These are phyloP conservation scores for Limnephilus auricula DNA, from an alignment of 2,888 invertebrate genomes.

Conservation along the genomic window DNA sequence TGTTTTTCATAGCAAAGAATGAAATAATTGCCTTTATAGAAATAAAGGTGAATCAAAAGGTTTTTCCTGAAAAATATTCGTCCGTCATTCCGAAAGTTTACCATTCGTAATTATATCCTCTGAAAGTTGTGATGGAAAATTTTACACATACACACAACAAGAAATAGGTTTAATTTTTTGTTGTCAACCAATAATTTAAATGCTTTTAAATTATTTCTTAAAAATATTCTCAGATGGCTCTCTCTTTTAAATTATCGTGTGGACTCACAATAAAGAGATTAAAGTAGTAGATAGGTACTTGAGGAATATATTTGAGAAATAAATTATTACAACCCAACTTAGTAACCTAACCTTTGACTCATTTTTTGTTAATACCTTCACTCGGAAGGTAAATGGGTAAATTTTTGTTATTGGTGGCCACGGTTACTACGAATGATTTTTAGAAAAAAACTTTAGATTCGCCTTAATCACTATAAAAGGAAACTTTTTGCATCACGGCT, in stretches of 20 bases:
- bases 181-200: background rate
- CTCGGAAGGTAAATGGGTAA: no score
- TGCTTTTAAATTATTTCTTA: background rate
- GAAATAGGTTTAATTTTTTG: no score
- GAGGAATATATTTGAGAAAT: background rate
- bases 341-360: background rate
- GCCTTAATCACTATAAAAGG: no score
- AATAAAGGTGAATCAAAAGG: no score
- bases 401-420: no score
- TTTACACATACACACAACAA: background rate
- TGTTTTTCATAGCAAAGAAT: no score
- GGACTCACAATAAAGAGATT: background rate
- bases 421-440: no score
- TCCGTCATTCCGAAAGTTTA: no score
- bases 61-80: no score
- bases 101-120: background rate
- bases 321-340: background rate
- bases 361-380: background rate
- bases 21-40: no score
- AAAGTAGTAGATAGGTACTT: background rate
- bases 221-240: background rate
- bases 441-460: no score
- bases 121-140: background rate
- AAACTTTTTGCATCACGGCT: no score
- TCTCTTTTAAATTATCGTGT: background rate